Base-by-base conservation (phyloP, 1,140 invertebrate genomes). In the Camponotus vicinus region DNA sequence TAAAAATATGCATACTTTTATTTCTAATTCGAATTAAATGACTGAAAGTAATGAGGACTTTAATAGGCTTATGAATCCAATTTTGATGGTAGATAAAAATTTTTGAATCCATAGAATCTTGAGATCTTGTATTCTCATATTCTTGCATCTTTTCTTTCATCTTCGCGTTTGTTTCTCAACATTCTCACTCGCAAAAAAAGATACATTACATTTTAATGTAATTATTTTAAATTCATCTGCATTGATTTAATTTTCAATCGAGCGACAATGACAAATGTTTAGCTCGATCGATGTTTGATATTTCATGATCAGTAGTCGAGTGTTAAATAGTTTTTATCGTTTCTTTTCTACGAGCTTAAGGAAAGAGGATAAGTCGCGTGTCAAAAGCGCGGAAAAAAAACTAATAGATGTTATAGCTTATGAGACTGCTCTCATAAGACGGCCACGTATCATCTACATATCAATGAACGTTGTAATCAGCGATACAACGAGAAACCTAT, bases 381-480 rank as follows among this genome's bases (percentile, higher is more conserved):
- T 79, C 13, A 21, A 61, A n/a, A 11, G 37, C 77, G 27, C 27
- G 37, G 18, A 8, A 49, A n/a, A n/a, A 75, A 59, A 61, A 82
- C 37, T 61, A 61, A 27, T 82, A 82, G 40, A 71, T 21, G n/a
- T 63, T 75, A 73, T 75, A 75, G 69, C 79, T 83, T 85, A 79
- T 79, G 73, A 34, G 75, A 37, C 27, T 52, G 55, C 45, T 84
- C 61, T 55, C 52, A 76, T 84, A 79, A 83, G 55, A 57, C 61
- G 57, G 67, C 79, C 87, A 91, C 80, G 42, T 64, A 87, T 92
- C 89, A 94, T 92, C 87, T 93, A 94, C 93, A 94, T 94, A 94
- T 94, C 93, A 94, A 92, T 92, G 91, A 92, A 91, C 80, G 92
- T 92, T 92, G 91, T 93, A 91, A 93, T 89, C 88, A 87, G 89